Percentiles rank a stretch among this genome's conserved stretches.
Evolutionary conservation across 2,888 invertebrate genomes (phyloP).

Genomic region (Xylocampa areola): DNA sequence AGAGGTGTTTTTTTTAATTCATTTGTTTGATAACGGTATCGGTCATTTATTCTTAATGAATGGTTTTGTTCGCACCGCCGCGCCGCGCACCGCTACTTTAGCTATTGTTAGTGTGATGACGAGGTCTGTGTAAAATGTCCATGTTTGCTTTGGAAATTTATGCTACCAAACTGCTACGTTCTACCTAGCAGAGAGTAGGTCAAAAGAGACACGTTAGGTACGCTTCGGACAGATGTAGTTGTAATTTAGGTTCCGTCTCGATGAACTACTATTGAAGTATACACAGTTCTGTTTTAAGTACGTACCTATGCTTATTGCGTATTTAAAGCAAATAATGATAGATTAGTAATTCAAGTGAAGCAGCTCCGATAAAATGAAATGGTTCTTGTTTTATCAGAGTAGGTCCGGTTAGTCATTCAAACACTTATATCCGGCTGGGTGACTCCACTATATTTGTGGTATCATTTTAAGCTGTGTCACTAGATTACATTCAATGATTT

Average conservation of each 20-base stretch:
- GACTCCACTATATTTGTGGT: too few species aligned
- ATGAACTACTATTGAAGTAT: slow-evolving; percentile 3
- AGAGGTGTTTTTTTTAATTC: slow-evolving; percentile 59
- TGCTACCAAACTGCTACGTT: slow-evolving; percentile 10
- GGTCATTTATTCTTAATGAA: slow-evolving; percentile 40
- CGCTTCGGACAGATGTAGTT: slow-evolving; percentile 7
- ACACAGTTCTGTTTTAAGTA: neutral
- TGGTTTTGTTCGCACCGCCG: slow-evolving; percentile 37
- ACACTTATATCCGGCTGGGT: too few species aligned
- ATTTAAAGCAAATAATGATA: too few species aligned
- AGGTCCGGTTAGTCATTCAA: too few species aligned
- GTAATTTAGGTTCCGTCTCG: neutral
- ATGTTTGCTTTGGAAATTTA: slow-evolving; percentile 48
- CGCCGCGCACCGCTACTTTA: neutral
- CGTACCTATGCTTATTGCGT: too few species aligned
- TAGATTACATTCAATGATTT: too few species aligned
- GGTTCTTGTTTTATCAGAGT: too few species aligned
- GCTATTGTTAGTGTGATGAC: slow-evolving; percentile 37
- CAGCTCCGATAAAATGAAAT: too few species aligned
- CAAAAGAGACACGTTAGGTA: slow-evolving; percentile 38
- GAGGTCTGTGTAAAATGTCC: slow-evolving; percentile 22
- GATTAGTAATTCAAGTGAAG: too few species aligned
- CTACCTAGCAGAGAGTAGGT: slow-evolving; percentile 49
- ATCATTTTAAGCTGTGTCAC: too few species aligned
- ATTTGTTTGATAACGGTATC: slow-evolving; percentile 66